phyloP scores from a whole-genome alignment of 53 echinoderm and acorn worm genomes.

The Crossaster papposus region DNA sequence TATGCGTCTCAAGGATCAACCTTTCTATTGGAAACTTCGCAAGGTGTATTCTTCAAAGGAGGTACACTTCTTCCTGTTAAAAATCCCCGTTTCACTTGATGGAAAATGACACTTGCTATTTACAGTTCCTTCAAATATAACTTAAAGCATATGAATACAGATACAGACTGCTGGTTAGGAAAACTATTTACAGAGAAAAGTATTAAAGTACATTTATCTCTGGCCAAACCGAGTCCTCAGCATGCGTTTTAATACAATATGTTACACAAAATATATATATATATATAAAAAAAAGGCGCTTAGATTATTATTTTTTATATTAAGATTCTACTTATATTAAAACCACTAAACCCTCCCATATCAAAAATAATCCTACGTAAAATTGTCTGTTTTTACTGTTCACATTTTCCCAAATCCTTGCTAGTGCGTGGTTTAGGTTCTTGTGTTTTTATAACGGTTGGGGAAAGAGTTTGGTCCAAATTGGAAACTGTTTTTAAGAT shows the following conservation, averaged over 20 bases:
- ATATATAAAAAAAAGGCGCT: slow-evolving; percentile 53
- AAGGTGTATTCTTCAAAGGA: background rate
- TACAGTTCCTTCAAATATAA: slow-evolving; percentile 38
- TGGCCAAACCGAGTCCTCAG: background rate
- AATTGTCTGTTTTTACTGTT: background rate
- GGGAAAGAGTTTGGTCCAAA: slow-evolving; percentile 43
- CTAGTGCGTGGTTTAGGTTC: background rate
- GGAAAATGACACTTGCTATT: background rate
- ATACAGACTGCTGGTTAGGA: slow-evolving; percentile 32
- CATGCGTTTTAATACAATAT: slow-evolving; percentile 54
- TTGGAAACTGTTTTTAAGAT: background rate
- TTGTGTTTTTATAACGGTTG: background rate
- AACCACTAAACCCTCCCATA: slow-evolving; percentile 42
- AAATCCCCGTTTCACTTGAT: background rate
- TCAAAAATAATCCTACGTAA: slow-evolving; percentile 59
- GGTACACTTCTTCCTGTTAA: background rate
- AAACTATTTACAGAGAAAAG: slow-evolving; percentile 29
- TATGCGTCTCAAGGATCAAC: background rate
- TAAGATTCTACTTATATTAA: slow-evolving; percentile 31
- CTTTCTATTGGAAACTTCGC: background rate
- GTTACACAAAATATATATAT: slow-evolving; percentile 62
- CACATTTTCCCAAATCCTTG: background rate
- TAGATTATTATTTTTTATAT: slow-evolving; percentile 17
- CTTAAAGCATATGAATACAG: slow-evolving; percentile 54
- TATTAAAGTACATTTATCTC: background rate